Evolutionary conservation across 2,888 invertebrate genomes (phyloP), one percentile per base, ranked within the genome.

Genomic region (Polymixis lichenea): DNA sequence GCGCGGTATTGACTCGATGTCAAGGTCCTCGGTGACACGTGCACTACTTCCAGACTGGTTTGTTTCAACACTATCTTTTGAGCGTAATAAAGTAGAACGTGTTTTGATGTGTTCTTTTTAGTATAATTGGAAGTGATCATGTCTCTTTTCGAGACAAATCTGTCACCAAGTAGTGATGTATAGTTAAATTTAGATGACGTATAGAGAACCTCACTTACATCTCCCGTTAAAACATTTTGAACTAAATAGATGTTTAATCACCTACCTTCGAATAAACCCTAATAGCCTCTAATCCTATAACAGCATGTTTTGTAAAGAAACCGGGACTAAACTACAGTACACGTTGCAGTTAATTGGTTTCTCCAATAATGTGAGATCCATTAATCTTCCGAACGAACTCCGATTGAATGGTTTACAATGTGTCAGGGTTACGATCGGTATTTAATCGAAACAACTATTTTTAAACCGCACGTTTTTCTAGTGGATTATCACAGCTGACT

Each of bases 331-430:
- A 77, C 43, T 61, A 51, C 49, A 65, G 67, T 68, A 15, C n/a
- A 73, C 61, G 46, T 46, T 65, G 68, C 73, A 69, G 71, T 84
- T 84, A 83, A 84, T 84, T 84, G 73, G 65, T 72, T 84, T 74
- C 80, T 74, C 61, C 68, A 69, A 69, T 81, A 84, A 80, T 77
- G 81, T 77, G 74, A 71, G 61, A 69, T 55, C 69, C 77, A 81
- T 81, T 84, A 84, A 83, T 84, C 78, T 77, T 70, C 46, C 55
- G 49, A 81, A 61, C 69, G 69, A 65, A 69, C 65, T 51, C 28
- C 74, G 84, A 84, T 84, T 77, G 74, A 83, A 84, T 77, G 72
- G 81, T 84, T 77, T 77, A 84, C 81, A 77, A 81, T 81, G 84
- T 83, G 84, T 84, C 81, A 72, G 80, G 64, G 73, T 80, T 84